phyloP scores from a whole-genome alignment of 1,140 invertebrate species.

The Solen grandis region DNA sequence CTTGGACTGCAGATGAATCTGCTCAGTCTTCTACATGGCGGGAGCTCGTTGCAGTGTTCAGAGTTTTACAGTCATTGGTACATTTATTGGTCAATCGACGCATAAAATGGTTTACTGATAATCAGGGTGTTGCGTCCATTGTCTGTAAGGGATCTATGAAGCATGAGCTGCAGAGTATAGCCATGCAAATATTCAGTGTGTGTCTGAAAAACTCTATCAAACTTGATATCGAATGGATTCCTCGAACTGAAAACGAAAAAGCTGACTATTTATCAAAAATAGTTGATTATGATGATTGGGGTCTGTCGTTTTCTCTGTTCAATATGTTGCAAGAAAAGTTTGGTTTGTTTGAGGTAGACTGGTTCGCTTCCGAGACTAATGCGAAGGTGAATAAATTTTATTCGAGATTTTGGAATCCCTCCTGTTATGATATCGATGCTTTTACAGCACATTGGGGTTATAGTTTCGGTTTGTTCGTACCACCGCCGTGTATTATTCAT shows the following conservation, averaged over 20 bases:
- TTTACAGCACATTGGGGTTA: too few species aligned
- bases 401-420: slow-evolving; percentile 50
- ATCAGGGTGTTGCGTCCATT: slow-evolving; percentile 5
- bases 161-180: slow-evolving; percentile 2
- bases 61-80: background rate
- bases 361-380: slow-evolving; percentile 49
- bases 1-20: slow-evolving; percentile 5
- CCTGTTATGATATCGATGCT: background rate
- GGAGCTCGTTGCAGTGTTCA: background rate
- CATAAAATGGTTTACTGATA: slow-evolving; percentile 28
- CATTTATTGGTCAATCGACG: slow-evolving; percentile 5
- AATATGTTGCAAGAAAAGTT: background rate
- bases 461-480: background rate
- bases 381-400: slow-evolving; percentile 37
- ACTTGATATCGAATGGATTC: slow-evolving; percentile 49
- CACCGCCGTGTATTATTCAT: background rate
- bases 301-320: slow-evolving; percentile 21
- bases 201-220: slow-evolving; percentile 5
- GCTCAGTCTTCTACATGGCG: slow-evolving; percentile 29
- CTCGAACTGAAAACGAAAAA: slow-evolving; percentile 25
- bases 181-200: background rate
- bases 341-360: slow-evolving; percentile 29
- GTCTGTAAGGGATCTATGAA: slow-evolving; percentile 10
- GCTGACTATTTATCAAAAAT: slow-evolving; percentile 48
- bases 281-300: slow-evolving; percentile 52